Conservation (phyloP, 2,797 vertebrate species). For the Crocidura indochinensis region DNA sequence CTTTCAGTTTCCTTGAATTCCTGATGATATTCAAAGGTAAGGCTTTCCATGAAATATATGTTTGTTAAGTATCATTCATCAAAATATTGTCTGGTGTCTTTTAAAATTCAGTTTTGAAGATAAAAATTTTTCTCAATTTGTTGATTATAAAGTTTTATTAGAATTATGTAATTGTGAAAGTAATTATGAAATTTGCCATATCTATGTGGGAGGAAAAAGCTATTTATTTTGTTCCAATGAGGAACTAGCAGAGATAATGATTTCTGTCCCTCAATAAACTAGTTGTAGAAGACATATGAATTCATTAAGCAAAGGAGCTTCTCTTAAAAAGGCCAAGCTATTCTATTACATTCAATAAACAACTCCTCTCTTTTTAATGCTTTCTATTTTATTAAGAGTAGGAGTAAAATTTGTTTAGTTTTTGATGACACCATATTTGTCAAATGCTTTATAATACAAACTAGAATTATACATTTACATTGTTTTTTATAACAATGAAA, state of each 20-base stretch:
- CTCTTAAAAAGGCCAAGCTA: not conserved
- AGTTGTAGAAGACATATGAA: too few relatives aligned
- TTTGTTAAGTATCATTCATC: not conserved
- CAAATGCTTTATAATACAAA: constrained; percentile 30
- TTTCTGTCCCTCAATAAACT: too few relatives aligned
- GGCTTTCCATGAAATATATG: not conserved
- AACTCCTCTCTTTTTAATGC: not conserved
- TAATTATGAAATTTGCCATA: constrained; percentile 19
- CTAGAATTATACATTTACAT: not conserved
- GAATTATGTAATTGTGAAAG: constrained; percentile 54
- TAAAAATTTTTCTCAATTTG: too few relatives aligned
- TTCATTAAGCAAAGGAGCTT: not conserved
- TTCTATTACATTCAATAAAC: constrained; percentile 7
- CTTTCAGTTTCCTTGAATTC: constrained; percentile 21
- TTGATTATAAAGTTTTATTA: not conserved
- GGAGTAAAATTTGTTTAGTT: not conserved
- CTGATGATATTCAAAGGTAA: not conserved
- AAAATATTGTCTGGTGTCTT: not conserved
- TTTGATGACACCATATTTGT: constrained; percentile 2
- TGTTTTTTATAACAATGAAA: constrained; percentile 26
- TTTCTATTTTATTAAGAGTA: constrained; percentile 26
- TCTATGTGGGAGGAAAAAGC: too few relatives aligned
- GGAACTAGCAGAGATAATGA: too few relatives aligned
- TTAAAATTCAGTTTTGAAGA: constrained; percentile 1
- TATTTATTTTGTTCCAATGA: too few relatives aligned